Evolutionary conservation across 2,113 vertebrate species (phyloP).

Genomic region (Meleagris gallopavo): DNA sequence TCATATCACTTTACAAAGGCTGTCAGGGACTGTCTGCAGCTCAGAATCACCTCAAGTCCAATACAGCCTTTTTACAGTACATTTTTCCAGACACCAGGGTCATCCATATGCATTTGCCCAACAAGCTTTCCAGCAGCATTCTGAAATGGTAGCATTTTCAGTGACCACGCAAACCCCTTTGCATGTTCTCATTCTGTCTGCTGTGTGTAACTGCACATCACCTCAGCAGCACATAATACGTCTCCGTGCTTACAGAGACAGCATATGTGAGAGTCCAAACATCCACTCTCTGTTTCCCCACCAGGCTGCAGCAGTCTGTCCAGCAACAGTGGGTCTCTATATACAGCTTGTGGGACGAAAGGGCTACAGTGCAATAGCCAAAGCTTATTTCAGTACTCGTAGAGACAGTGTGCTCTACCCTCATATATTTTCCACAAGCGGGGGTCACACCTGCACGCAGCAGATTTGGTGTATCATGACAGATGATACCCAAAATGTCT

Average conservation of each 20-base stretch:
- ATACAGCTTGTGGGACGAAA: not conserved
- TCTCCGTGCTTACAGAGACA: not conserved
- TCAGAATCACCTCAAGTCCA: not conserved
- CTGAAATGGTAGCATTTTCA: not conserved
- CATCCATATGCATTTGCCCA: not conserved
- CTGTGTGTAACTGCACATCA: not conserved
- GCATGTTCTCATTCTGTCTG: accelerated
- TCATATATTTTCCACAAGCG: not conserved
- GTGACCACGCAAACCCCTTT: not conserved
- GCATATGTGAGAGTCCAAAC: not conserved
- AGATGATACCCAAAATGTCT: not conserved
- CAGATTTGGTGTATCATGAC: not conserved
- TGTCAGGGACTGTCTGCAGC: not conserved
- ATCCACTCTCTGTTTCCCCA: not conserved
- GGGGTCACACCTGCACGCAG: not conserved
- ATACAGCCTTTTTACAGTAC: not conserved
- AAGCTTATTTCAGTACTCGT: not conserved
- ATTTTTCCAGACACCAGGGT: not conserved
- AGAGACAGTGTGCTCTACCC: not conserved
- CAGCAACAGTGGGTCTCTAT: not conserved
- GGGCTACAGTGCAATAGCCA: not conserved
- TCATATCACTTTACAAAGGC: constrained; percentile 5
- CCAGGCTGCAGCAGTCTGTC: not conserved
- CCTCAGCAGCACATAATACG: not conserved
- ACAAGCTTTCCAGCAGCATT: not conserved